Evolutionary conservation across 2,113 vertebrate genomes (phyloP).

Genomic region (Pardalotus punctatus): DNA sequence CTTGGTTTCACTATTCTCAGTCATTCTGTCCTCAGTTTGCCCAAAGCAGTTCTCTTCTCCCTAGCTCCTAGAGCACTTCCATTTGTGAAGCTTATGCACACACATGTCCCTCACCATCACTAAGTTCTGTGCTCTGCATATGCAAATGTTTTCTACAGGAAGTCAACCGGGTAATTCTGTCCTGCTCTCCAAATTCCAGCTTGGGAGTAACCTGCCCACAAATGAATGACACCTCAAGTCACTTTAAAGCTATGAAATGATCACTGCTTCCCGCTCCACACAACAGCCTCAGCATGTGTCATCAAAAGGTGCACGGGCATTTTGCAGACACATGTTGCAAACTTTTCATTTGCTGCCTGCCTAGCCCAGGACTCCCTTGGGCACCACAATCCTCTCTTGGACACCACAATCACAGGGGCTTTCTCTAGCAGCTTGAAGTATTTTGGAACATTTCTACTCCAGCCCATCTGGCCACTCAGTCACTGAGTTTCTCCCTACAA

Average conservation of each 20-base stretch:
- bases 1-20: neutral
- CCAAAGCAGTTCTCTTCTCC: neutral
- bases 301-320: neutral
- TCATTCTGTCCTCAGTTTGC: neutral
- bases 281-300: neutral
- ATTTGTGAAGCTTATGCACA: neutral
- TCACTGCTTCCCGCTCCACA: neutral
- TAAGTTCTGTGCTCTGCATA: neutral
- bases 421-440: neutral
- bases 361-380: neutral
- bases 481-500: neutral
- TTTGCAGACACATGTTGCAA: neutral
- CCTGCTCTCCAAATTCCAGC: neutral
- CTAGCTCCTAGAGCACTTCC: neutral
- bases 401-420: neutral
- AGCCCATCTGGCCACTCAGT: neutral
- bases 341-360: neutral
- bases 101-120: neutral
- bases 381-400: neutral
- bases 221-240: neutral
- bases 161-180: neutral
- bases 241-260: neutral
- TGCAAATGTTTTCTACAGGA: neutral
- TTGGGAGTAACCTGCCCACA: neutral
- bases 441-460: neutral